phyloP scores from a whole-genome alignment of 2,797 vertebrate species.

The Anniella stebbinsi region DNA sequence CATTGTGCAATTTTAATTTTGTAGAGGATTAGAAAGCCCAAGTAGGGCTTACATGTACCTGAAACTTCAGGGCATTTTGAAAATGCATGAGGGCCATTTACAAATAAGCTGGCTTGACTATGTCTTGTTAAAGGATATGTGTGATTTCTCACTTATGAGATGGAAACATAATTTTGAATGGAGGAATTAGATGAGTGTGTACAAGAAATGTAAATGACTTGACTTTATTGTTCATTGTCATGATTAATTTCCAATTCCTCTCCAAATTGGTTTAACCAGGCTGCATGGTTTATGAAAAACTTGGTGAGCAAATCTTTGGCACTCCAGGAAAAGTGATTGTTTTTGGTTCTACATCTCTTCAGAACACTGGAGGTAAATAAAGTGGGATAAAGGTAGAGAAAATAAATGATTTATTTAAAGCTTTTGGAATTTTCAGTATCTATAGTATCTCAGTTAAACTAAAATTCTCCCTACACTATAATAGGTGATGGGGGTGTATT shows the following conservation, averaged over 20 bases:
- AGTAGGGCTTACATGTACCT: constrained; percentile 30
- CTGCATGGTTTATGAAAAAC: constrained; percentile 85
- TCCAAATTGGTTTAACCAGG: constrained; percentile 68
- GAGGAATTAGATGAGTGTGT: not conserved
- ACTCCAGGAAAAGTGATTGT: constrained; percentile 81
- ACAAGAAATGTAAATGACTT: not conserved
- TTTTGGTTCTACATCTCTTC: constrained; percentile 84
- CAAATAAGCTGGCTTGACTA: constrained; percentile 32
- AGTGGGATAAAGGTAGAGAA: not conserved
- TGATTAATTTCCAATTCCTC: constrained; percentile 36
- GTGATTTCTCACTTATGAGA: constrained; percentile 35
- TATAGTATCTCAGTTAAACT: not conserved
- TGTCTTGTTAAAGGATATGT: constrained; percentile 22
- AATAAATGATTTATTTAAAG: not conserved
- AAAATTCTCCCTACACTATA: not conserved
- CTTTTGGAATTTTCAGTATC: constrained; percentile 16
- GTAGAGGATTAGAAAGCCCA: not conserved
- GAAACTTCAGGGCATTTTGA: constrained; percentile 36
- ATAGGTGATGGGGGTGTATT: not conserved
- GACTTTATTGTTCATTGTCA: not conserved
- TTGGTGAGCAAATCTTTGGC: constrained; percentile 83
- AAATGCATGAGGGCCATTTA: constrained; percentile 50
- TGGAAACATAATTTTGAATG: constrained; percentile 22
- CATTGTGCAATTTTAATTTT: not conserved
- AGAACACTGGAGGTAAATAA: constrained; percentile 83